Percentiles rank a stretch among this genome's conserved stretches.
These are phyloP conservation scores for Drosophila sucinea DNA, from an alignment of 1,140 invertebrate species.

Conservation along the genomic window DNA sequence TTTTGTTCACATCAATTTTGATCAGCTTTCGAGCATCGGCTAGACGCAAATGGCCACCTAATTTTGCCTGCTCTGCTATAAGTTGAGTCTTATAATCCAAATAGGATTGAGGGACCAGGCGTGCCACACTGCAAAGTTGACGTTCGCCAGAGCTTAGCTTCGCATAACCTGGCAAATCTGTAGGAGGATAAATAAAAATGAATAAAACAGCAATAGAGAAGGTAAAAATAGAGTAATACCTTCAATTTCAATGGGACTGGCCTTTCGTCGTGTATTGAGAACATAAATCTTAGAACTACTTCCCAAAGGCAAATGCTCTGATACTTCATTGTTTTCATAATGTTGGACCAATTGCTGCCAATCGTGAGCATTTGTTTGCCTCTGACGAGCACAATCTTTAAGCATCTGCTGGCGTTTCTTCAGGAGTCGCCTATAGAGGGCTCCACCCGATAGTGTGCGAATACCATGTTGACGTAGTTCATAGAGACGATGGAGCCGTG, in stretches of 20 bases:
- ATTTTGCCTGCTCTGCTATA: conserved; percentile 89
- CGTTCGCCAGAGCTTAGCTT: conserved; percentile 89
- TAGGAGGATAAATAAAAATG: conserved; percentile 69
- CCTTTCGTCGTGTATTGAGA: conserved; percentile 62
- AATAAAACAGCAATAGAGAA: not conserved
- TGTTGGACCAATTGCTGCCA: conserved; percentile 80
- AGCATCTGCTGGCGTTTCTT: conserved; percentile 84
- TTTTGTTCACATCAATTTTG: conserved; percentile 98
- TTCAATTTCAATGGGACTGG: conserved; percentile 86
- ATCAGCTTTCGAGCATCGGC: conserved; percentile 91
- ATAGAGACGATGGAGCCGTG: conserved; percentile 86
- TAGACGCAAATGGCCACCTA: conserved; percentile 88
- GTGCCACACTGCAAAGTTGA: conserved; percentile 89
- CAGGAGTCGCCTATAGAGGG: conserved; percentile 87
- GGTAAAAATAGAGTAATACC: conserved; percentile 38
- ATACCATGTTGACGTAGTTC: conserved; percentile 90
- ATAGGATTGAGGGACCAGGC: conserved; percentile 90
- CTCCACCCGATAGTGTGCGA: conserved; percentile 86
- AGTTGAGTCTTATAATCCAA: conserved; percentile 90
- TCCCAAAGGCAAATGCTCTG: conserved; percentile 37
- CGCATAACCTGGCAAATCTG: conserved; percentile 91
- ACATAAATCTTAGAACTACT: conserved; percentile 70
- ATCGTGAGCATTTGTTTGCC: conserved; percentile 79
- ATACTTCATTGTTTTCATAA: conserved; percentile 48
- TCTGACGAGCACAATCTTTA: conserved; percentile 83